Conservation (phyloP, 2,888 invertebrate genomes). For the Cyclophora albipunctata region DNA sequence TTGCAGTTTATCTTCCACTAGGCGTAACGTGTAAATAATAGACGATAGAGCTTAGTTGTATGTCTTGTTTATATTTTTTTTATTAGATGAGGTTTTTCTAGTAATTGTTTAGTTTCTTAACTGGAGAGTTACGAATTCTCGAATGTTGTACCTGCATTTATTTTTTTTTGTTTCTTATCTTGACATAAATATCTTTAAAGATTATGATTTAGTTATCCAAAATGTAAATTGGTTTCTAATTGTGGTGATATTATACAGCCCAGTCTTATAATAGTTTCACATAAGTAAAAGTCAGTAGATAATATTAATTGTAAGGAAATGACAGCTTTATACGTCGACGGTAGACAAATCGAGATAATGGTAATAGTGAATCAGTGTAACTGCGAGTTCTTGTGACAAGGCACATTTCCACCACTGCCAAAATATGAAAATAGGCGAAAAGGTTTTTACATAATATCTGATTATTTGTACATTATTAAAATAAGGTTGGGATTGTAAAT, state of each 20-base stretch:
- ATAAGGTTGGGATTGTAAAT: slow-evolving; percentile 68
- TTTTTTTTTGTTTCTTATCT: slow-evolving; percentile 67
- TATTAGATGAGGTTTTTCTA: slow-evolving; percentile 57
- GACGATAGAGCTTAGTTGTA: slow-evolving; percentile 59
- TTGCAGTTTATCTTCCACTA: slow-evolving; percentile 75
- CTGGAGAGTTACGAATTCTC: slow-evolving; percentile 72
- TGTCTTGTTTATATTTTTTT: slow-evolving; percentile 44
- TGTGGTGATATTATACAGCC: slow-evolving; percentile 40
- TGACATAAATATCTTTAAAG: slow-evolving; percentile 68
- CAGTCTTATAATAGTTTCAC: slow-evolving; percentile 55
- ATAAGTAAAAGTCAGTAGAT: slow-evolving; percentile 70
- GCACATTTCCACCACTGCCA: slow-evolving; percentile 76
- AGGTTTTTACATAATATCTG: slow-evolving; percentile 46
- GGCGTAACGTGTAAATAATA: slow-evolving; percentile 66
- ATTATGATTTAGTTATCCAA: slow-evolving; percentile 61
- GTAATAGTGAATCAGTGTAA: slow-evolving; percentile 34
- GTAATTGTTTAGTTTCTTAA: slow-evolving; percentile 70
- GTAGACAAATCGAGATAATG: slow-evolving; percentile 51
- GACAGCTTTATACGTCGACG: slow-evolving; percentile 68
- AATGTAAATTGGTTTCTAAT: slow-evolving; percentile 57
- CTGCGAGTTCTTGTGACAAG: slow-evolving; percentile 66
- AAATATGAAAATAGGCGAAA: slow-evolving; percentile 55
- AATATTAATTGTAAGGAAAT: slow-evolving; percentile 61
- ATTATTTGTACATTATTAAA: slow-evolving; percentile 62
- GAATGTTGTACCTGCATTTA: slow-evolving; percentile 77